Conservation (phyloP, 1,140 invertebrate species). For the Neodiprion fabricii region DNA sequence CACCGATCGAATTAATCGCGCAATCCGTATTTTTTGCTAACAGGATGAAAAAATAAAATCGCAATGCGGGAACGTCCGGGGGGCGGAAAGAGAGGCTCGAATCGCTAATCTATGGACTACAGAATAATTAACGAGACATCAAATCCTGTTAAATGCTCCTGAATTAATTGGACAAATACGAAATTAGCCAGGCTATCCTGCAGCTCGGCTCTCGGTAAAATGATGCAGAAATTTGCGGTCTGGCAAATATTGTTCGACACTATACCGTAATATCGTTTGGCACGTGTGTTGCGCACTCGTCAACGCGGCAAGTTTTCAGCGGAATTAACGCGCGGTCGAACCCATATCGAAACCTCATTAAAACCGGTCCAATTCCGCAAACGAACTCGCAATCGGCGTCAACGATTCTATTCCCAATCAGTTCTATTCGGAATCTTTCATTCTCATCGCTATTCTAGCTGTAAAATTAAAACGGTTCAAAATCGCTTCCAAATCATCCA, state of each 20-base stretch:
- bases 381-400: too few species aligned
- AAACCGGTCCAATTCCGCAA: too few species aligned
- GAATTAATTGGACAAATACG: constrained; percentile 56
- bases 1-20: too few species aligned
- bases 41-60: too few species aligned
- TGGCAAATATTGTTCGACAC: constrained; percentile 53
- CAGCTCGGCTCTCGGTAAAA: constrained; percentile 40
- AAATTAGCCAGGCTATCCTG: constrained; percentile 46
- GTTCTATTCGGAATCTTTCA: too few species aligned
- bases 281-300: constrained; percentile 33
- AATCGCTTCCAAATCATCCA: too few species aligned
- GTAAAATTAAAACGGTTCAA: too few species aligned
- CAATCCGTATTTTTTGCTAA: neutral
- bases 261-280: constrained; percentile 44
- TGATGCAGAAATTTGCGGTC: constrained; percentile 43
- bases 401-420: too few species aligned
- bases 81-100: too few species aligned
- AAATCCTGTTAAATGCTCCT: constrained; percentile 52
- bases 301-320: constrained; percentile 37
- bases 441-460: too few species aligned
- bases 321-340: constrained; percentile 38
- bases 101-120: constrained; percentile 25
- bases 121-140: constrained; percentile 55
- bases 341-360: neutral
- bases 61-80: too few species aligned